These are phyloP conservation scores for Dermatemys mawii DNA, from an alignment of 2,113 vertebrate genomes.

Conservation along the genomic window DNA sequence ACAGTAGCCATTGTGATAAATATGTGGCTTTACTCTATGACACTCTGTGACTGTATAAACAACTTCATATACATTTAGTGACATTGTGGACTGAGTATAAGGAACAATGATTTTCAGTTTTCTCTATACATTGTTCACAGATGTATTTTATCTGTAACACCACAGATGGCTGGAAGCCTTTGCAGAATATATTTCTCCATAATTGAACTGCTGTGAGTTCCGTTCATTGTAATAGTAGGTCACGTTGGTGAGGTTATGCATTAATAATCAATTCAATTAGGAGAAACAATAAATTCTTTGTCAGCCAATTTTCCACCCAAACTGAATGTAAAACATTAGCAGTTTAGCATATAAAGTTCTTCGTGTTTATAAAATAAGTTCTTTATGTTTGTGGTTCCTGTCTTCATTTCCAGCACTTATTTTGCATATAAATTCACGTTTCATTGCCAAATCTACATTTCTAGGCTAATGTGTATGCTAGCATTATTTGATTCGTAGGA, in stretches of 20 bases:
- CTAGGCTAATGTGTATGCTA: slow-evolving; percentile 53
- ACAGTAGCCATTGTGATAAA: neutral
- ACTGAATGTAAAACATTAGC: slow-evolving; percentile 55
- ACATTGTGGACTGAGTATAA: neutral
- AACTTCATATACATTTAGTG: neutral
- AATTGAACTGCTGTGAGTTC: slow-evolving; percentile 64
- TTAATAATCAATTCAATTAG: slow-evolving; percentile 67
- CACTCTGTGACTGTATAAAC: neutral
- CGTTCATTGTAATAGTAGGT: slow-evolving; percentile 62
- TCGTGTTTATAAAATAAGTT: slow-evolving; percentile 30
- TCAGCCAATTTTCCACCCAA: slow-evolving; percentile 58
- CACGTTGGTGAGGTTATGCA: slow-evolving; percentile 73
- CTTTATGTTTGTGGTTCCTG: neutral
- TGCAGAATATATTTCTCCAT: slow-evolving; percentile 52
- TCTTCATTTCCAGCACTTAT: slow-evolving; percentile 42
- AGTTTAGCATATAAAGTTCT: slow-evolving; percentile 61
- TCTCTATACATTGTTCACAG: slow-evolving; percentile 45
- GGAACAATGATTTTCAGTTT: slow-evolving; percentile 60
- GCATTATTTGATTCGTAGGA: slow-evolving; percentile 53
- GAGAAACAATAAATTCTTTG: slow-evolving; percentile 68
- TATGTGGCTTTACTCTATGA: neutral
- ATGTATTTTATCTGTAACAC: slow-evolving; percentile 67
- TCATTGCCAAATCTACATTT: slow-evolving; percentile 55
- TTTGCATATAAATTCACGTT: slow-evolving; percentile 64
- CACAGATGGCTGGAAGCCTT: slow-evolving; percentile 53